phyloP scores from a whole-genome alignment of 2,113 vertebrate species.

The Spermophilus dauricus region DNA sequence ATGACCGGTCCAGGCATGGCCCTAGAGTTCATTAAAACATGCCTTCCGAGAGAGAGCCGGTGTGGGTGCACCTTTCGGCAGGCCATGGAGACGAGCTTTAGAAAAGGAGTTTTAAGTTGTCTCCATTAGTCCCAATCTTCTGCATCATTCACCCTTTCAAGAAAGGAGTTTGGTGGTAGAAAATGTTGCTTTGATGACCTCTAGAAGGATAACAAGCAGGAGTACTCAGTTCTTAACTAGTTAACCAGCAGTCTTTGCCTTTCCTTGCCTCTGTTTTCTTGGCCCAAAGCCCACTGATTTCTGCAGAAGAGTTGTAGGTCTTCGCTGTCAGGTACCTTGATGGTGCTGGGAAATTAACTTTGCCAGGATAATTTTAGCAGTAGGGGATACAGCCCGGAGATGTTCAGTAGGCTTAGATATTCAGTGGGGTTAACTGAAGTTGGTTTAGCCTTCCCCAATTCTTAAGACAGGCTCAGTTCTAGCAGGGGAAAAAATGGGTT shows the following conservation, averaged over 20 bases:
- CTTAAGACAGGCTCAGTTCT: neutral
- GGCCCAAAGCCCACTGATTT: conserved; percentile 77
- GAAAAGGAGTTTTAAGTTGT: conserved; percentile 63
- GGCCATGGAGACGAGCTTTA: neutral
- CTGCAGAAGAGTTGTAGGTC: conserved; percentile 64
- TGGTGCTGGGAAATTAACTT: conserved; percentile 56
- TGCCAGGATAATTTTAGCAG: conserved; percentile 47
- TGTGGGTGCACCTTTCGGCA: neutral
- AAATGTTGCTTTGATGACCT: conserved; percentile 33
- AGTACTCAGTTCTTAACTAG: conserved; percentile 76
- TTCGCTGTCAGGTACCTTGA: conserved; percentile 56
- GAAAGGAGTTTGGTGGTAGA: conserved; percentile 21
- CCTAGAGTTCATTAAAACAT: conserved; percentile 19
- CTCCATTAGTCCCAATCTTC: neutral
- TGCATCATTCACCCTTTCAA: neutral
- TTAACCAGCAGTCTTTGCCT: conserved; percentile 79
- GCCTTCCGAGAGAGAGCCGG: neutral
- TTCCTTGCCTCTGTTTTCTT: conserved; percentile 56
- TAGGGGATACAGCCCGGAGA: neutral
- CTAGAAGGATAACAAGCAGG: conserved; percentile 68
- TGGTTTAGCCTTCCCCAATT: conserved; percentile 43
- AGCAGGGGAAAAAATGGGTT: neutral
- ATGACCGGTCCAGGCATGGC: conserved; percentile 19
- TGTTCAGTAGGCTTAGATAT: neutral
- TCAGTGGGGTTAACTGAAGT: conserved; percentile 23